Conservation (phyloP, 2,888 invertebrate species). For the Ischnura elegans region DNA sequence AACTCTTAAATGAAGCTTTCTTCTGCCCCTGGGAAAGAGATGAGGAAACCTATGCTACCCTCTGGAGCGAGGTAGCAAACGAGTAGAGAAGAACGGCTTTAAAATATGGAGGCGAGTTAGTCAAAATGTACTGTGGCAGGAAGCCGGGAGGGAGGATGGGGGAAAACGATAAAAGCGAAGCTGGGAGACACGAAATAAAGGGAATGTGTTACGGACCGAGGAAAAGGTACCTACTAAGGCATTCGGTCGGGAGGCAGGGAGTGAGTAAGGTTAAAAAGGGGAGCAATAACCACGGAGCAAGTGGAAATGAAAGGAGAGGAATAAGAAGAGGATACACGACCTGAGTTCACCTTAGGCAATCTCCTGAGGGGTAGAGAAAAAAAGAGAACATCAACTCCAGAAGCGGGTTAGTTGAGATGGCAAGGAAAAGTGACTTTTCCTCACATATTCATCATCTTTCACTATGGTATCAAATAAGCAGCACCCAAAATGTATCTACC, state of each 20-base stretch:
- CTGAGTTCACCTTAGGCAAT: background rate
- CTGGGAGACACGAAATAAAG: background rate
- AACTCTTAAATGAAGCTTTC: background rate
- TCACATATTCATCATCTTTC: background rate
- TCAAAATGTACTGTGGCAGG: slow-evolving; percentile 18
- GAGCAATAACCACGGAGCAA: background rate
- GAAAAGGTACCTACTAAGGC: background rate
- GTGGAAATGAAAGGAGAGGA: background rate
- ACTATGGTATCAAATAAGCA: background rate
- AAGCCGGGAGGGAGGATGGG: background rate
- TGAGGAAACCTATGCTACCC: background rate
- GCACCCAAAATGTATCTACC: too few species aligned
- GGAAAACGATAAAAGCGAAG: background rate
- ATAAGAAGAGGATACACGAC: background rate
- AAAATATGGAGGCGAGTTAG: slow-evolving; percentile 27
- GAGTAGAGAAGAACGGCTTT: background rate
- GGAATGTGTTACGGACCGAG: slow-evolving; percentile 4
- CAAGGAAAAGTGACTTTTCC: background rate
- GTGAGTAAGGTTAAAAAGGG: background rate
- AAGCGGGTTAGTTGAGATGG: background rate
- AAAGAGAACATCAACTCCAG: background rate
- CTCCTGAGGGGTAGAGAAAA: background rate
- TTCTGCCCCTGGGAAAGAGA: background rate
- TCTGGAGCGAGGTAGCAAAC: background rate
- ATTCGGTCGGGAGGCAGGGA: background rate